Percentiles rank a stretch among this genome's conserved stretches.
Conservation (phyloP, 2,113 vertebrate species). For the Paracanthobrama guichenoti region DNA sequence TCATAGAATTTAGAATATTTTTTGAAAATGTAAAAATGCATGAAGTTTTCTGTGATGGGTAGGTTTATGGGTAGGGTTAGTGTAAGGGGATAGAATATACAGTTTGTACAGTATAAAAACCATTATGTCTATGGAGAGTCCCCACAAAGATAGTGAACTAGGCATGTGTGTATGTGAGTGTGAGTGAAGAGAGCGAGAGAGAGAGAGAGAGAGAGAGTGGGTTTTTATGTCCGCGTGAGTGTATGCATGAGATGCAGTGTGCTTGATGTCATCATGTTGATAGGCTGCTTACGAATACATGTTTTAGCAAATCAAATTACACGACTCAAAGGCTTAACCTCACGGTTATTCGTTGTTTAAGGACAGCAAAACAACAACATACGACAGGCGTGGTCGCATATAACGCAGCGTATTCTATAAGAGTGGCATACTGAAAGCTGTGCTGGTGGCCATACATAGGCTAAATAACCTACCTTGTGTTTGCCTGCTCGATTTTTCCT, state of each 20-base stretch:
- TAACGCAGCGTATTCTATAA: constrained; percentile 22
- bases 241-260: constrained; percentile 36
- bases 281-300: not conserved
- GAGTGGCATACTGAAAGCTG: not conserved
- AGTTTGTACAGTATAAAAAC: too few relatives aligned
- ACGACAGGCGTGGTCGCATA: constrained; percentile 70
- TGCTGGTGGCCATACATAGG: constrained; percentile 15
- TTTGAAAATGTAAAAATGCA: too few relatives aligned
- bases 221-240: constrained; percentile 13
- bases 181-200: too few relatives aligned
- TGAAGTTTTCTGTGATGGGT: too few relatives aligned
- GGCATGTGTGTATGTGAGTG: too few relatives aligned
- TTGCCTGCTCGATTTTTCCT: constrained; percentile 70
- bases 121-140: too few relatives aligned
- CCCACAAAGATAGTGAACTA: too few relatives aligned
- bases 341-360: constrained; percentile 7
- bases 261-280: constrained; percentile 36
- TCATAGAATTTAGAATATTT: too few relatives aligned
- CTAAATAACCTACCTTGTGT: constrained; percentile 65
- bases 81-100: too few relatives aligned
- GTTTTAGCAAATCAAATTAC: constrained; percentile 19
- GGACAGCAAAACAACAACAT: constrained; percentile 45
- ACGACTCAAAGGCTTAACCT: constrained; percentile 1
- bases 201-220: not conserved
- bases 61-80: too few relatives aligned